These are phyloP conservation scores for Apotomis betuletana DNA, from an alignment of 2,888 invertebrate species.

Conservation along the genomic window DNA sequence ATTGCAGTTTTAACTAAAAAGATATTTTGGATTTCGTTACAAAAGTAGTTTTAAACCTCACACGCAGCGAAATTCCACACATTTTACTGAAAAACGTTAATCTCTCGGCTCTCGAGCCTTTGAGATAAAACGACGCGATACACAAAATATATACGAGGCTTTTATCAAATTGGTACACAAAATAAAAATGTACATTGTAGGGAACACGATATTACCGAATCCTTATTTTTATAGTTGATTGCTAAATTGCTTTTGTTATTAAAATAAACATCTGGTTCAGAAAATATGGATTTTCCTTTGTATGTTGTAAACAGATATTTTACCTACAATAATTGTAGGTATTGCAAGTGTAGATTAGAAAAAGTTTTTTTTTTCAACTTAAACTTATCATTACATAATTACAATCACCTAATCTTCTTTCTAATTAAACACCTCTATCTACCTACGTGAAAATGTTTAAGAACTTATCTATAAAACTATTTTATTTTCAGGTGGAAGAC, in stretches of 20 bases:
- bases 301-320: too few species aligned
- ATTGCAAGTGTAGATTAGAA: too few species aligned
- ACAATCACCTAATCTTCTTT: too few species aligned
- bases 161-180: not conserved
- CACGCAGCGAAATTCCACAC: not conserved
- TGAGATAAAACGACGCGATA: not conserved
- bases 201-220: not conserved
- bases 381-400: too few species aligned
- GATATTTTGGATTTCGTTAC: not conserved
- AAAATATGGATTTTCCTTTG: too few species aligned
- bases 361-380: too few species aligned
- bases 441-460: too few species aligned
- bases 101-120: not conserved
- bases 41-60: not conserved
- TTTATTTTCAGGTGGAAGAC: conserved; percentile 89
- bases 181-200: not conserved
- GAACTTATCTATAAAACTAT: not conserved
- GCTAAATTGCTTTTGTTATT: not conserved
- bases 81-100: not conserved
- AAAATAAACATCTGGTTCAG: too few species aligned
- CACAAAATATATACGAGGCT: not conserved
- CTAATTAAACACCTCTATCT: too few species aligned
- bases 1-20: not conserved
- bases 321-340: too few species aligned
- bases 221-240: not conserved